A percentile compares a stretch with the other conserved stretches of the same genome.
Evolutionary conservation across 2,113 vertebrate genomes (phyloP).

Genomic region (Epinephelus cyanopodus): DNA sequence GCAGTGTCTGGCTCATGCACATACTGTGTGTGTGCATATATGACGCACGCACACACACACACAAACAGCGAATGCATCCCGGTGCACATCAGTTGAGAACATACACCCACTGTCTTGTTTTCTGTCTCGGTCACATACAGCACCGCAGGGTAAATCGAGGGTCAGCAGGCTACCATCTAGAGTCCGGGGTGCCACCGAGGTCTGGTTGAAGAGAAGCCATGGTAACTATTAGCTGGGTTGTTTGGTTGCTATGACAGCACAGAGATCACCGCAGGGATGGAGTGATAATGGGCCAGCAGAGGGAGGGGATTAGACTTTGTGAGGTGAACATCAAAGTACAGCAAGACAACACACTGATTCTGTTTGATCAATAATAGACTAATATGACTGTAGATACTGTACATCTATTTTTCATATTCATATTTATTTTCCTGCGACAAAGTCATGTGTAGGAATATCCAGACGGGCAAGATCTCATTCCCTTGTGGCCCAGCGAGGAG

Average conservation of each 20-base stretch:
- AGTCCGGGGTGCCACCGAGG: slow-evolving; percentile 21
- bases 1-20: slow-evolving; percentile 19
- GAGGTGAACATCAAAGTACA: slow-evolving; percentile 42
- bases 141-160: slow-evolving; percentile 30
- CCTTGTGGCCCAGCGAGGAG: slow-evolving; percentile 1
- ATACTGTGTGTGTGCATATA: background rate
- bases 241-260: slow-evolving; percentile 61
- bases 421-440: slow-evolving; percentile 15
- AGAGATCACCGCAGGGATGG: slow-evolving; percentile 20
- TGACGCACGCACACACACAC: background rate
- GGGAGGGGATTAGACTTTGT: slow-evolving; percentile 30
- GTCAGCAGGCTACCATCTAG: slow-evolving; percentile 47
- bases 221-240: slow-evolving; percentile 34
- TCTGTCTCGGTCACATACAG: slow-evolving; percentile 19
- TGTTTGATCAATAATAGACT: slow-evolving; percentile 59
- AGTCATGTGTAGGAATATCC: background rate
- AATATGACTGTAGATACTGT: slow-evolving; percentile 20
- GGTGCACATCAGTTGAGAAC: slow-evolving; percentile 2
- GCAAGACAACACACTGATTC: slow-evolving; percentile 24
- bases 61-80: background rate
- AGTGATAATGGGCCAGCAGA: slow-evolving; percentile 23
- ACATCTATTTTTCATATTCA: slow-evolving; percentile 23
- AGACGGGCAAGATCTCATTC: slow-evolving; percentile 33
- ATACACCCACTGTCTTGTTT: slow-evolving; percentile 40
- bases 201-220: slow-evolving; percentile 52